A percentile compares a stretch with the other conserved stretches of the same genome.
These are phyloP conservation scores for Sylvilagus floridanus DNA, from an alignment of 2,797 vertebrate genomes.

Conservation along the genomic window DNA sequence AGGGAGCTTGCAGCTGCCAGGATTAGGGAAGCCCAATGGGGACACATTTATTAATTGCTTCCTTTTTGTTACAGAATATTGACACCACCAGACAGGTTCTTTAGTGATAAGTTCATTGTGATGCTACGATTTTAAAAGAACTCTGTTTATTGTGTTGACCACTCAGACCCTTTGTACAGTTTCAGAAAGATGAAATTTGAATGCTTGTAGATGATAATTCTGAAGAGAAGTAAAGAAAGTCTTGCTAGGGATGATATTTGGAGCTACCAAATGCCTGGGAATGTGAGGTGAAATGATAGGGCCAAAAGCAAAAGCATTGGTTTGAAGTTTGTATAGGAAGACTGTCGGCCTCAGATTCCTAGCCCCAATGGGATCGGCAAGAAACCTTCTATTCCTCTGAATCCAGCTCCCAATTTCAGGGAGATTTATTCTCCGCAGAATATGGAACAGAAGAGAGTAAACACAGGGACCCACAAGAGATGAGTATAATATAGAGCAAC, in stretches of 20 bases:
- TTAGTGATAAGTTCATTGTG: background rate
- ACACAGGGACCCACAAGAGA: background rate
- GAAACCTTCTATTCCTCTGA: background rate
- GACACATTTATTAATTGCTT: background rate
- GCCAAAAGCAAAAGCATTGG: background rate
- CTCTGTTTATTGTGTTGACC: background rate
- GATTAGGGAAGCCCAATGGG: background rate
- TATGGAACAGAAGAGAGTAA: background rate
- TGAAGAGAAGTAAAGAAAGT: background rate
- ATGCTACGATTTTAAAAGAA: background rate
- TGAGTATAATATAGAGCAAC: background rate
- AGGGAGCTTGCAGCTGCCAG: background rate
- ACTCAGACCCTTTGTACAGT: background rate
- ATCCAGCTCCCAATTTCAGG: background rate
- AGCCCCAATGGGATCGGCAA: background rate
- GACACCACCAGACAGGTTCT: background rate
- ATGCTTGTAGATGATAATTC: background rate
- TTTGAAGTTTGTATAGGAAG: background rate
- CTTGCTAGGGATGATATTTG: background rate
- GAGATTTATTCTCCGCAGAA: background rate
- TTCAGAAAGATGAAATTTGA: conserved; percentile 5
- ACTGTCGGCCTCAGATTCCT: background rate
- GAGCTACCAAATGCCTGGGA: background rate
- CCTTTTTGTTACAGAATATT: background rate
- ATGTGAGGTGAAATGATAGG: background rate